phyloP scores from a whole-genome alignment of 1,140 invertebrate species.

The Callitettix versicolor region DNA sequence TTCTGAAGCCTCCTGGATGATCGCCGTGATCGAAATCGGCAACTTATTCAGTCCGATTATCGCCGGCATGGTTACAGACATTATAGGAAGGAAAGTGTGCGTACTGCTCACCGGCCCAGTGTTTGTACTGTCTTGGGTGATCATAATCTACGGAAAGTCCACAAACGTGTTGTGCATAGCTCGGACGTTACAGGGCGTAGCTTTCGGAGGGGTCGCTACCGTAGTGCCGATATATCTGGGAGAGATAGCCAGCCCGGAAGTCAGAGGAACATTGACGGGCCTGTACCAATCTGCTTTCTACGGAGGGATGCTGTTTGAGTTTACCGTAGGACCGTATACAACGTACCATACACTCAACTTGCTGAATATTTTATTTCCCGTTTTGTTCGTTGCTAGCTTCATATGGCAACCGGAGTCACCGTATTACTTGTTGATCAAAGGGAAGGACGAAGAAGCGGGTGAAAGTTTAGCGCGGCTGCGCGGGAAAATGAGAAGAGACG shows the following conservation, averaged over 20 bases:
- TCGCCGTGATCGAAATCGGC: slow-evolving; percentile 15
- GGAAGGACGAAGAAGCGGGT: slow-evolving; percentile 48
- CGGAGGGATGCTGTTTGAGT: slow-evolving; percentile 63
- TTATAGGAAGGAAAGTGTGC: slow-evolving; percentile 55
- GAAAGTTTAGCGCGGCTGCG: slow-evolving; percentile 53
- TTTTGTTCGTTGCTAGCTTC: slow-evolving; percentile 54
- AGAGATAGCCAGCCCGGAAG: slow-evolving; percentile 54
- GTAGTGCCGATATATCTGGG: slow-evolving; percentile 77
- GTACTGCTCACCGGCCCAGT: slow-evolving; percentile 55
- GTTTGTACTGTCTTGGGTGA: slow-evolving; percentile 61
- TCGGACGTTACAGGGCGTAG: slow-evolving; percentile 41
- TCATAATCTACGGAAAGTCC: slow-evolving; percentile 51
- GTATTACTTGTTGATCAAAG: slow-evolving; percentile 50
- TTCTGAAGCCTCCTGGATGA: slow-evolving; percentile 15
- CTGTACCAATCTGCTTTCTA: slow-evolving; percentile 42
- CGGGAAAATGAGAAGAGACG: slow-evolving; percentile 21
- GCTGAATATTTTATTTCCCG: slow-evolving; percentile 45
- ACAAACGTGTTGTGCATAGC: slow-evolving; percentile 27
- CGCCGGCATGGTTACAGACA: slow-evolving; percentile 49
- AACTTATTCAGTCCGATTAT: slow-evolving; percentile 10
- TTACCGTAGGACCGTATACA: slow-evolving; percentile 59
- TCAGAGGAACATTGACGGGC: slow-evolving; percentile 16
- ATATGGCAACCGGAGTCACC: slow-evolving; percentile 74
- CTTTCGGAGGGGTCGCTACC: slow-evolving; percentile 44
- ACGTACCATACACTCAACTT: slow-evolving; percentile 53